Evolutionary conservation across 2,113 vertebrate species (phyloP).

Genomic region (Amblyornis subalaris): DNA sequence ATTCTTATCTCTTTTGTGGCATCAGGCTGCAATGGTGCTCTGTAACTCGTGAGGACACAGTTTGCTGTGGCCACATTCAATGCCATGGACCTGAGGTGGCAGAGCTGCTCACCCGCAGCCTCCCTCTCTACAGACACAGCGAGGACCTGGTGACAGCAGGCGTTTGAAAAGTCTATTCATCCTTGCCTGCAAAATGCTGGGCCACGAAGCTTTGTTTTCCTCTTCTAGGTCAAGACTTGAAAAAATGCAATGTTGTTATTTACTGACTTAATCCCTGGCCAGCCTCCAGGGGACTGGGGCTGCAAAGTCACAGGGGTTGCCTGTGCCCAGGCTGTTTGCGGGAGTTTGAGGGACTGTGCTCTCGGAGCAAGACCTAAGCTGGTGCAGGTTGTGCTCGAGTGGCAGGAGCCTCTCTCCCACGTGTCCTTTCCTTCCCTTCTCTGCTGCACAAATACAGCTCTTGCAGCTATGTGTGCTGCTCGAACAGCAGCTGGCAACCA

Average conservation of each 20-base stretch:
- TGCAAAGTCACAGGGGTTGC: not conserved
- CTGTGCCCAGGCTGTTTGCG: not conserved
- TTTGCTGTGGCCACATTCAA: not conserved
- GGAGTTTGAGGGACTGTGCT: not conserved
- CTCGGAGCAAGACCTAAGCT: not conserved
- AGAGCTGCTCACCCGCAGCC: not conserved
- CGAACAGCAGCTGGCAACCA: not conserved
- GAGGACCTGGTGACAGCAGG: not conserved
- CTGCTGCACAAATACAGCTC: not conserved
- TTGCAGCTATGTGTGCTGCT: accelerated
- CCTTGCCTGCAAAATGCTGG: not conserved
- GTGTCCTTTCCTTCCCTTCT: not conserved
- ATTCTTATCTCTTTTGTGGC: not conserved
- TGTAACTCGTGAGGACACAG: not conserved
- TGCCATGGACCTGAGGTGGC: not conserved
- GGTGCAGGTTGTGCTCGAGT: accelerated
- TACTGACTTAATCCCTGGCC: not conserved
- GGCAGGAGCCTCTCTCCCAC: not conserved
- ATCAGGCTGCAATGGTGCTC: not conserved
- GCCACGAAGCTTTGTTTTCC: not conserved
- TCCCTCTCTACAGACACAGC: not conserved
- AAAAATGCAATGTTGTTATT: not conserved
- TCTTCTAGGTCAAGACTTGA: not conserved
- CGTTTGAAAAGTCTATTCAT: not conserved
- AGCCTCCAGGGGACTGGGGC: not conserved